Conservation (phyloP, 1,140 invertebrate genomes). For the Pogonus chalceus region DNA sequence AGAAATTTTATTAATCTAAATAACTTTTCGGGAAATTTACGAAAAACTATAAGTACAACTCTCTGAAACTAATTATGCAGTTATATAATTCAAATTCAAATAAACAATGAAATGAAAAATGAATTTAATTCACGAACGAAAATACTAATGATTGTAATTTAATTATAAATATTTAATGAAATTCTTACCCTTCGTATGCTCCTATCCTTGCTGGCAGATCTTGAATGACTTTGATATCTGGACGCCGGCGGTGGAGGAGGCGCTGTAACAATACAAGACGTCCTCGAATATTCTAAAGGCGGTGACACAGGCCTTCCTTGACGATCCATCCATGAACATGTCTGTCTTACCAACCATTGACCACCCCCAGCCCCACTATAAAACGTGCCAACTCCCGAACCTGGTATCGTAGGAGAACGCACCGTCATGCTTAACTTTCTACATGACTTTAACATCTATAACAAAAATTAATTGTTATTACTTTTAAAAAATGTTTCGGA, state of each 20-base stretch:
- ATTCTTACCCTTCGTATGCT: conserved; percentile 47
- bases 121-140: neutral
- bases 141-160: no score
- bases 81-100: no score
- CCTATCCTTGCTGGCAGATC: conserved; percentile 46
- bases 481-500: neutral
- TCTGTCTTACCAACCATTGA: conserved; percentile 58
- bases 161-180: neutral
- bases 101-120: no score
- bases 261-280: conserved; percentile 32
- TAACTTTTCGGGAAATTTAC: no score
- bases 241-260: conserved; percentile 30
- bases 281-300: conserved; percentile 50
- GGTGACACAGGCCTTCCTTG: conserved; percentile 79
- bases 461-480: conserved; percentile 9
- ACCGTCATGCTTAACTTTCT: conserved; percentile 79
- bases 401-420: conserved; percentile 48
- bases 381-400: conserved; percentile 21
- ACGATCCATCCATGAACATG: conserved; percentile 86
- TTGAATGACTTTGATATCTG: conserved; percentile 31
- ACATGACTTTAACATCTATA: conserved; percentile 80
- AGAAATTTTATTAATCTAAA: no score
- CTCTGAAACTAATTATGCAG: no score
- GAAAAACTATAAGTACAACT: no score
- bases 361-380: conserved; percentile 37